phyloP scores from a whole-genome alignment of 1,140 invertebrate genomes.

The Cherax destructor region DNA sequence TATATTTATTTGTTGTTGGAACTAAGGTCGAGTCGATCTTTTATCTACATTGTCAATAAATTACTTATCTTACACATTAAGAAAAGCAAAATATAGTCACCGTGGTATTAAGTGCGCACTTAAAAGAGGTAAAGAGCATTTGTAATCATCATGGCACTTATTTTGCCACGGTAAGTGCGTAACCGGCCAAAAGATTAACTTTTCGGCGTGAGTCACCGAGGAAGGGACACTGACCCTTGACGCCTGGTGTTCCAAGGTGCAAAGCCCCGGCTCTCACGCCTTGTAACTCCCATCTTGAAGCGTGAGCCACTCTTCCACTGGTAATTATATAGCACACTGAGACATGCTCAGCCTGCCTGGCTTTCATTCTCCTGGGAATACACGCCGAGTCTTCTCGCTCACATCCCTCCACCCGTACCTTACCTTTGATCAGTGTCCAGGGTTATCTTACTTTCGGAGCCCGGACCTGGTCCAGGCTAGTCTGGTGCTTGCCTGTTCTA shows the following conservation, averaged over 20 bases:
- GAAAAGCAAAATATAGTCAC: too few relatives aligned
- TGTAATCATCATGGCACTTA: slow-evolving; percentile 9
- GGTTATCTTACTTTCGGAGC: too few relatives aligned
- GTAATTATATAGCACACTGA: slow-evolving; percentile 32
- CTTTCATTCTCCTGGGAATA: slow-evolving; percentile 21
- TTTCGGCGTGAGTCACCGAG: not conserved
- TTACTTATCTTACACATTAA: too few relatives aligned
- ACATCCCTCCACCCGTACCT: not conserved
- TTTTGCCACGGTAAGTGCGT: slow-evolving; percentile 20
- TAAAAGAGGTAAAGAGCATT: too few relatives aligned
- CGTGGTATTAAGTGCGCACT: too few relatives aligned
- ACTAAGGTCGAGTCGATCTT: too few relatives aligned
- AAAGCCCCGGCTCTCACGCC: not conserved
- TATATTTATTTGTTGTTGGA: too few relatives aligned
- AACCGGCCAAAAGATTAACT: not conserved
- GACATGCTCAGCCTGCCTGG: not conserved
- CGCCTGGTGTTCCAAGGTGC: not conserved
- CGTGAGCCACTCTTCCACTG: slow-evolving; percentile 9
- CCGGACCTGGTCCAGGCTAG: too few relatives aligned
- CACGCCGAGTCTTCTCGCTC: not conserved
- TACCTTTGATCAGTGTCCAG: too few relatives aligned
- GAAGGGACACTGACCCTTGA: not conserved
- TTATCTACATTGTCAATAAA: too few relatives aligned
- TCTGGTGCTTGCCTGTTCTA: too few relatives aligned
- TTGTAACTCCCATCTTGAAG: not conserved